Evolutionary conservation across 2,888 invertebrate genomes (phyloP), one percentile per base, ranked within the genome.

Genomic region (Crematogaster levior): DNA sequence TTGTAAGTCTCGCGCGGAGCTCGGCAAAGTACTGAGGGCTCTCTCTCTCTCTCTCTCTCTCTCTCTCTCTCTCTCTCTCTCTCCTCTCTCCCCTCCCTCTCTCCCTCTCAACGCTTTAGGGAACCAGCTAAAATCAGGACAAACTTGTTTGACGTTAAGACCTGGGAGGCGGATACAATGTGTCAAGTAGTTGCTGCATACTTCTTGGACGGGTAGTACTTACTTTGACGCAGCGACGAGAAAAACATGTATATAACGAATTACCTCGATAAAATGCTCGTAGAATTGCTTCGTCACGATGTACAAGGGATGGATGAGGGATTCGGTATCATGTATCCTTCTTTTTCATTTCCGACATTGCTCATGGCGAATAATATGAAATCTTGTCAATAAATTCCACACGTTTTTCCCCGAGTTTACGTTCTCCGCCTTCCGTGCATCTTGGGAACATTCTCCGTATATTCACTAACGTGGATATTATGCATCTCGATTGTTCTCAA

Each of bases 401-500:
- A 37, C 80, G 46, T 24, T 51, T 34, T 43, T 72, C 6, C n/a
- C 43, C 53, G 43, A 58, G 56, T 66, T 63, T 48, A 24, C 43
- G 43, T 65, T 43, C 1, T 18, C 12, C 58, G 21, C 21, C 65
- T 48, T 40, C 48, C 37, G 58, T 37, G 56, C 58, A 34, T 40
- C 77, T 60, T 43, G 66, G 37, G 21, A 66, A 68, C 53, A 24
- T 37, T 34, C 37, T 24, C 37, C 24, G 48, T 53, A 18, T 60
- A 79, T 61, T 46, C 51, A 40, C 68, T 40, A 43, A 63, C 51
- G 60, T 56, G 82, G 66, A 86, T 86, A 91, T 91, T 89, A 89
- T 84, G 90, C 85, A 68, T 83, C 87, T 84, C 90, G 86, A 89
- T 89, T 90, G 86, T 86, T 90, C 82, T 77, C 70, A 85, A 66